Conservation (phyloP, 2,797 vertebrate genomes). For the Labeo calbasu region DNA sequence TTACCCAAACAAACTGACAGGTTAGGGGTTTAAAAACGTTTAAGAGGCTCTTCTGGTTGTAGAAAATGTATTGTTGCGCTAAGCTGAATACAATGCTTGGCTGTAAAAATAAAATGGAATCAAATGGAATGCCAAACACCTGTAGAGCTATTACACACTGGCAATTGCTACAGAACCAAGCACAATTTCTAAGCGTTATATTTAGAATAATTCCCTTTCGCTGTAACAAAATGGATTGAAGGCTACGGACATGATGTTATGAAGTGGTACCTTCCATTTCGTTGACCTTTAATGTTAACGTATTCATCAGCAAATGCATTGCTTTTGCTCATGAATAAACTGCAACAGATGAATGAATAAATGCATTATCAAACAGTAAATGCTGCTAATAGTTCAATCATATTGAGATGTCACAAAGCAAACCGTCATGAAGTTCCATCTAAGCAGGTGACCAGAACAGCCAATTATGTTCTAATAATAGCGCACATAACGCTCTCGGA, state of each 20-base stretch:
- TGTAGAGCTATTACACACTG: neutral
- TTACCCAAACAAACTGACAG: conserved; percentile 51
- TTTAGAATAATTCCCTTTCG: conserved; percentile 1
- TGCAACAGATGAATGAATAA: neutral
- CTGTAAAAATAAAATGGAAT: conserved; percentile 10
- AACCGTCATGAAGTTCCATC: conserved; percentile 26
- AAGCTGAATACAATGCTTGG: neutral
- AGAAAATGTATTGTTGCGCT: conserved; percentile 2
- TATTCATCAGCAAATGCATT: neutral
- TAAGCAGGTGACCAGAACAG: conserved; percentile 40
- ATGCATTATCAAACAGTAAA: conserved; percentile 2
- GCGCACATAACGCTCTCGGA: conserved; percentile 38
- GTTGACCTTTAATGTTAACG: neutral
- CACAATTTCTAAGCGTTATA: neutral
- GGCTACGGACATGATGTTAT: neutral
- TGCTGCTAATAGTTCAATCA: neutral
- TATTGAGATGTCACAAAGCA: neutral
- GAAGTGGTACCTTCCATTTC: neutral
- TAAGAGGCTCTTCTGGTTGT: conserved; percentile 13
- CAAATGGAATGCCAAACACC: conserved; percentile 22
- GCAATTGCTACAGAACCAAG: neutral
- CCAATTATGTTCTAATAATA: conserved; percentile 53
- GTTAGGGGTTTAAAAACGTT: conserved; percentile 15
- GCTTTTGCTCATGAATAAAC: conserved; percentile 14
- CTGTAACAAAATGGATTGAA: neutral